Evolutionary conservation across 2,797 vertebrate genomes (phyloP).

Genomic region (Helostoma temminkii): DNA sequence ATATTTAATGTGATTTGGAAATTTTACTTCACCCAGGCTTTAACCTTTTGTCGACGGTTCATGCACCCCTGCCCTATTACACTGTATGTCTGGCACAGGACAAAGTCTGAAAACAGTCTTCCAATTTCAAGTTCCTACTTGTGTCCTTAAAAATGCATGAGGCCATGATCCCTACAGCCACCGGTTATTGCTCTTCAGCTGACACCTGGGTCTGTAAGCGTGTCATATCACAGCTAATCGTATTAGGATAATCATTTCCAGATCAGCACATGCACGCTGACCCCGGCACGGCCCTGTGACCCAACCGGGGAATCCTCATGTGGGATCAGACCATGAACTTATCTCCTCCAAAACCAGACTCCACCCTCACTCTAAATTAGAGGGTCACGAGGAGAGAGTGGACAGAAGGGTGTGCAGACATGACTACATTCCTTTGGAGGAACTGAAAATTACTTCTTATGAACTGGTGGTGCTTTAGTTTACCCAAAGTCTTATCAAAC

Average conservation of each 20-base stretch:
- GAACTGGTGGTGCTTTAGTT: neutral
- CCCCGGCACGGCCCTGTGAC: slow-evolving; percentile 65
- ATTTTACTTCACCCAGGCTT: no score
- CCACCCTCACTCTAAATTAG: slow-evolving; percentile 43
- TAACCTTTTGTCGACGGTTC: neutral
- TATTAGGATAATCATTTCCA: slow-evolving; percentile 77
- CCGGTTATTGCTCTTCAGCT: slow-evolving; percentile 29
- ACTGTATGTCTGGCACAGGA: neutral
- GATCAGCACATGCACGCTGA: slow-evolving; percentile 72
- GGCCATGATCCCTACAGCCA: slow-evolving; percentile 17
- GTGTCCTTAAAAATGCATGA: slow-evolving; percentile 24
- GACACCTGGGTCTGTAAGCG: slow-evolving; percentile 73
- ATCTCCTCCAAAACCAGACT: slow-evolving; percentile 52
- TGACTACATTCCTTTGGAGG: neutral
- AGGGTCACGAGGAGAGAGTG: neutral
- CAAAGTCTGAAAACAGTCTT: slow-evolving; percentile 21
- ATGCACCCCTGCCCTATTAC: neutral
- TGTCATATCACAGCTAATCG: slow-evolving; percentile 74
- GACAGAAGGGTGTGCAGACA: slow-evolving; percentile 18
- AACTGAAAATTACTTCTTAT: no score
- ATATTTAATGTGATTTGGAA: no score
- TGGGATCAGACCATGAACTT: slow-evolving; percentile 65
- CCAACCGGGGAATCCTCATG: slow-evolving; percentile 58
- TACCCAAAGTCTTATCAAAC: neutral
- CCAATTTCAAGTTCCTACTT: neutral